Evolutionary conservation across 2,797 vertebrate genomes (phyloP), one percentile per base, ranked within the genome.

Genomic region (Dromococcyx pavoninus): DNA sequence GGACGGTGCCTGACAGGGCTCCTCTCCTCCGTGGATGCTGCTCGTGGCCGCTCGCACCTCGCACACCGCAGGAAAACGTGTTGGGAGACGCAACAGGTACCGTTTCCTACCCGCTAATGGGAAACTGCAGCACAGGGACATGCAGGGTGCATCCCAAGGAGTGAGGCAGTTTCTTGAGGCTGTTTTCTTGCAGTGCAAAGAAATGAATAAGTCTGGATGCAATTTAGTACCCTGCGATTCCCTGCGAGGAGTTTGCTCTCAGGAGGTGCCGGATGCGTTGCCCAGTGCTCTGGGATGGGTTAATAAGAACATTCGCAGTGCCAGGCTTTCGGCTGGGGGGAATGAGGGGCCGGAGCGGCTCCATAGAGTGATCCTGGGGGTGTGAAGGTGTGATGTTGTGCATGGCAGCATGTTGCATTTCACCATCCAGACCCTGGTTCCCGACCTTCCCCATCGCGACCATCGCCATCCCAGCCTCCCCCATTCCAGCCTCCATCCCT

Each of bases 331-430:
- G 1, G 39, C n/a, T 75, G 75, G 73, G 9, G 35, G 71, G 86
- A 72, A 33, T 6, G 21, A 91, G 46, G 58, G 37, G 37, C 5
- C 32, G 5, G 61, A 11, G 30, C 1, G 2, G 61, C 41, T 66
- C 77, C 1, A 2, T 9, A 11, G 37, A 13, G 43, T 0, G 3
- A 48, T 66, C 16, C 15, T 0, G 2, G 39, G 27, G 39, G 6
- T n/a, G 54, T 22, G 83, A 58, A 25, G 67, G 2, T 28, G 85
- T 11, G 54, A 13, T 13, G 54, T n/a, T 6, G 13, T 44, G 72
- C 43, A 39, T 22, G 22, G 67, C 78, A 33, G 27, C 0, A 0
- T 13, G 60, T 17, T 27, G 28, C 7, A 0, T 51, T 82, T 72
- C 27, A 32, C 22, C 50, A 13, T 5, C 32, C 48, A 19, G 41